Evolutionary conservation across 2,888 invertebrate species (phyloP), one percentile per base, ranked within the genome.

Genomic region (Ormyrus nitidulus): DNA sequence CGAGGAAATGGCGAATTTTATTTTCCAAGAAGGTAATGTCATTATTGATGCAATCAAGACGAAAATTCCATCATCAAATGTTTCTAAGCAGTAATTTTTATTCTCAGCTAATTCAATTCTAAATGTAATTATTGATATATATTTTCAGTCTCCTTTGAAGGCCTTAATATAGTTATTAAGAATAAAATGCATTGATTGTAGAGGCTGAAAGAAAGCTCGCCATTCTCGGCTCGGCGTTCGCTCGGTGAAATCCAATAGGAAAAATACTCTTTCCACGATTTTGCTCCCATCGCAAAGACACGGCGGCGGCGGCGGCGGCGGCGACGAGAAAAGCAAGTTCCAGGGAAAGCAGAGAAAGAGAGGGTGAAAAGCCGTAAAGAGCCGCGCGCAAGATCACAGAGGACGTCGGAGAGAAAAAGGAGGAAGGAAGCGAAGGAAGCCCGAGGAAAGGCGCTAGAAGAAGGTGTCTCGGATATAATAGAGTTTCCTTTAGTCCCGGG

Each of bases 401-500:
- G 56, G 66, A 72, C 56, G 62, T 13, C 13, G n/a, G 6, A 58
- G 11, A 11, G 48, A 69, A 58, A 10, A 34, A 65, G 77, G 66
- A 81, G 74, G 71, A 66, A 68, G 6, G n/a, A 58, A 59, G 48
- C 48, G n/a, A 34, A 34, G 56, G 8, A 54, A 46, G 66, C 46
- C 0, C n/a, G 64, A 34, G 69, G 68, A 80, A 58, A 77, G 65
- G 48, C 54, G 68, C 51, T 46, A 81, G 77, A 78, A 76, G 64
- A 75, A 86, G 85, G 85, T 86, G 86, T 86, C 81, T 80, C 75
- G 82, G 74, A 51, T 78, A 86, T 87, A 89, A 89, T 87, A 84
- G 84, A 87, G 87, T 89, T 89, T 88, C 85, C 86, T 84, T 83
- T 81, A 85, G 83, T 85, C 85, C 77, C 84, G 83, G 66, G 53